A percentile compares a stretch with the other conserved stretches of the same genome.
Evolutionary conservation across 2,113 vertebrate genomes (phyloP).

Genomic region (Catharus bicknelli): DNA sequence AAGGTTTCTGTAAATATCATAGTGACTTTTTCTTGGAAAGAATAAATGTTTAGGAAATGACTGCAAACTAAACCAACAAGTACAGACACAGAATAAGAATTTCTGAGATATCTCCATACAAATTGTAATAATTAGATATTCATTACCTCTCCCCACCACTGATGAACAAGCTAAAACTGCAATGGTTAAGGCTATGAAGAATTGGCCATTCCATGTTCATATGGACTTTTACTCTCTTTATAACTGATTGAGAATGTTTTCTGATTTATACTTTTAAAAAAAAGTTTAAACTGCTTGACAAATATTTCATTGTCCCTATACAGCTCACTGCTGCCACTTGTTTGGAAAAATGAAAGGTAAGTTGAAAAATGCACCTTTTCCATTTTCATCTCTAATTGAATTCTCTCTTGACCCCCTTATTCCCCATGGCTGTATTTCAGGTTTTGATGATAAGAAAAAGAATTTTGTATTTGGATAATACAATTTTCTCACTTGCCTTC

Average conservation of each 20-base stretch:
- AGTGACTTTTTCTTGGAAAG: neutral
- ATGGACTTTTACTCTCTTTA: neutral
- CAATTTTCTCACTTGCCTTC: conserved; percentile 79
- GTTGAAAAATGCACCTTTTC: conserved; percentile 74
- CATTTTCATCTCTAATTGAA: conserved; percentile 77
- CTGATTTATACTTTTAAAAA: neutral
- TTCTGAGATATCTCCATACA: neutral
- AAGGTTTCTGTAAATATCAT: neutral
- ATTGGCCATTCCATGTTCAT: neutral
- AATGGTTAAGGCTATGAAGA: neutral
- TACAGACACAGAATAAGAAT: neutral
- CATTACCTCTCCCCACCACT: neutral
- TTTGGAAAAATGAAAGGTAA: conserved; percentile 68
- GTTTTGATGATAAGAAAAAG: conserved; percentile 77
- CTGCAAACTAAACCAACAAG: neutral
- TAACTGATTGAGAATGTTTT: neutral
- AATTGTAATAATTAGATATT: neutral
- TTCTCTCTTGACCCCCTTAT: conserved; percentile 72
- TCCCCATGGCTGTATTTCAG: conserved; percentile 69
- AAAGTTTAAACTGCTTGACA: conserved; percentile 43
- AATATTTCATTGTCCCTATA: conserved; percentile 51
- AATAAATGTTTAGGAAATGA: neutral
- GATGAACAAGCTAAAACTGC: neutral
- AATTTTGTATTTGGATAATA: conserved; percentile 79
- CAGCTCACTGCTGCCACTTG: conserved; percentile 58